These are phyloP conservation scores for Oegoconia quadripuncta DNA, from an alignment of 2,888 invertebrate genomes.

Conservation along the genomic window DNA sequence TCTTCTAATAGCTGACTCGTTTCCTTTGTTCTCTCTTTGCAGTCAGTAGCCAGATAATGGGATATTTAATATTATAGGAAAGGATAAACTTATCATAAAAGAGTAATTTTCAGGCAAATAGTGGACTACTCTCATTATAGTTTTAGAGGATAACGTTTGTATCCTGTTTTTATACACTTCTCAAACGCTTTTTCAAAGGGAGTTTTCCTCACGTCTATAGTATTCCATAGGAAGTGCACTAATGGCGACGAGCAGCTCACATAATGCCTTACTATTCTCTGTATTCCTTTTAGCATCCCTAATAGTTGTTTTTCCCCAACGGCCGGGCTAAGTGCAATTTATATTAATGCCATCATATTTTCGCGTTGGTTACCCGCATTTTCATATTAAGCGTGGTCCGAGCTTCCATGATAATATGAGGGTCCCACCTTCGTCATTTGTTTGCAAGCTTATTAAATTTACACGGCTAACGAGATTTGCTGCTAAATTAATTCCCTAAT, in stretches of 20 bases:
- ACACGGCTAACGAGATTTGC: conserved; percentile 56
- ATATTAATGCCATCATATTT: conserved; percentile 74
- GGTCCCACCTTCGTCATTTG: conserved; percentile 71
- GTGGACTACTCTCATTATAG: too few species aligned
- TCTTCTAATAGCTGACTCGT: too few species aligned
- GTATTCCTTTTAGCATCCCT: conserved; percentile 27
- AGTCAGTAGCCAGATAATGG: too few species aligned
- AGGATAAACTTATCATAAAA: too few species aligned
- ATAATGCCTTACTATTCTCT: conserved; percentile 27
- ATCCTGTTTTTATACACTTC: too few species aligned
- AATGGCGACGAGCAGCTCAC: conserved; percentile 20
- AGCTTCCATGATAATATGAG: conserved; percentile 60
- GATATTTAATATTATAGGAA: too few species aligned
- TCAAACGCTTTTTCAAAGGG: too few species aligned
- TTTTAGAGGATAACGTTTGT: too few species aligned
- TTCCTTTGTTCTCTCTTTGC: too few species aligned
- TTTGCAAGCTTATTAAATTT: conserved; percentile 72
- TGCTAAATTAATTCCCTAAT: conserved; percentile 54
- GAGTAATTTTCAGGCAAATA: too few species aligned
- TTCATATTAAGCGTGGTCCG: conserved; percentile 67
- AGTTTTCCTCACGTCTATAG: too few species aligned
- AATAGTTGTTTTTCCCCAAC: conserved; percentile 58
- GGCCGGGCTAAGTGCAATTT: conserved; percentile 65
- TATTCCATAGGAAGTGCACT: background rate
- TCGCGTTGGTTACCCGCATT: conserved; percentile 68